These are phyloP conservation scores for Eulemur rufifrons DNA, from an alignment of 2,113 vertebrate species.

Conservation along the genomic window DNA sequence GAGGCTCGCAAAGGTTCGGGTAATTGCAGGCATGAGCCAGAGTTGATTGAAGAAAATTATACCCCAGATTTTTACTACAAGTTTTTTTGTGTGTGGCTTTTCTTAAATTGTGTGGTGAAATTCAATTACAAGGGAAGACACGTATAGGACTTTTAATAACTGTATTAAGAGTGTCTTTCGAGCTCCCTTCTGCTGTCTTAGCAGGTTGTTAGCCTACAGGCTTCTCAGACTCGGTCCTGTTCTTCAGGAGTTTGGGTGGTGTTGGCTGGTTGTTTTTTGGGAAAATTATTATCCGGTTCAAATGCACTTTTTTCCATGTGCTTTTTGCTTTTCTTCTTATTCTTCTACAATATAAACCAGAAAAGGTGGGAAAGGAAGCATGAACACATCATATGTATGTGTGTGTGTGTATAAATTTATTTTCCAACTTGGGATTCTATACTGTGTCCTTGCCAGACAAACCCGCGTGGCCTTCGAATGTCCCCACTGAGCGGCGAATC, in stretches of 20 bases:
- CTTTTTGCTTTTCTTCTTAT: background rate
- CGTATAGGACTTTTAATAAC: conserved; percentile 69
- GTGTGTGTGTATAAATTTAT: background rate
- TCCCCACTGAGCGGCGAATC: background rate
- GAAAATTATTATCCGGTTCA: conserved; percentile 8
- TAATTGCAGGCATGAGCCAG: conserved; percentile 96
- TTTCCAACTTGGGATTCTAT: background rate
- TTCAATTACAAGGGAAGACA: conserved; percentile 71
- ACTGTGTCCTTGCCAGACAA: background rate
- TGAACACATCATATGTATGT: background rate
- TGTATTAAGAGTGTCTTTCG: conserved; percentile 41
- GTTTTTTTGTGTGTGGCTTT: conserved; percentile 77
- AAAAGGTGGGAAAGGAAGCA: background rate
- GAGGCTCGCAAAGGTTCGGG: conserved; percentile 88
- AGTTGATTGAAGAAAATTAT: conserved; percentile 98
- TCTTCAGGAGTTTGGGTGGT: background rate
- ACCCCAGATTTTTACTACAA: conserved; percentile 85
- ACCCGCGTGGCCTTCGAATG: background rate
- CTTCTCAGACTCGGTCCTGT: fast-evolving
- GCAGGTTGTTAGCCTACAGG: background rate
- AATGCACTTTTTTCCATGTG: background rate
- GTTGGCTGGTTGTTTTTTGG: background rate
- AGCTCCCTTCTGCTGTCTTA: background rate
- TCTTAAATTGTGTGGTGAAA: conserved; percentile 78
- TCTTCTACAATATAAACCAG: background rate